phyloP scores from a whole-genome alignment of 2,888 invertebrate genomes.

The Watsonalla cultraria region DNA sequence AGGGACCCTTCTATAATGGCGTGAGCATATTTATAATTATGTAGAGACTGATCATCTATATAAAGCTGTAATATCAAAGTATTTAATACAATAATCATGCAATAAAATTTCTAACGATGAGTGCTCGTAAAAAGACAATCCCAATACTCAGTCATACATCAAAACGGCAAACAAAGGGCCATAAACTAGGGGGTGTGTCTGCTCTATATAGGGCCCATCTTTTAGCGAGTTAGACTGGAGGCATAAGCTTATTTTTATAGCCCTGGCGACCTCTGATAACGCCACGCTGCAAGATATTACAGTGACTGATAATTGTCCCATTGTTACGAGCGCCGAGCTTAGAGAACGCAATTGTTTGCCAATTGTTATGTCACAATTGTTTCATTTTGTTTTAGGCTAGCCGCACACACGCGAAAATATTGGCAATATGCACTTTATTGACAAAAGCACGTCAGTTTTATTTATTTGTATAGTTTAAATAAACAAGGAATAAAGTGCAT shows the following conservation, averaged over 20 bases:
- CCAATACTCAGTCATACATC: background rate
- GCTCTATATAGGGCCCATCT: slow-evolving; percentile 37
- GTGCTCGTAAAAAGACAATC: slow-evolving; percentile 1
- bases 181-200: slow-evolving; percentile 24
- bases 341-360: background rate
- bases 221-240: slow-evolving; percentile 61
- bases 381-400: background rate
- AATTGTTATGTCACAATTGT: background rate
- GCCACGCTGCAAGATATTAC: slow-evolving; percentile 63
- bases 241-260: slow-evolving; percentile 78
- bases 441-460: no score
- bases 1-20: no score
- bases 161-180: slow-evolving; percentile 5
- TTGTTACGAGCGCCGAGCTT: slow-evolving; percentile 12
- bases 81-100: slow-evolving; percentile 1
- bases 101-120: no score
- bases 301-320: slow-evolving; percentile 66
- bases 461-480: no score
- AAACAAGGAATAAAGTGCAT: no score
- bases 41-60: no score
- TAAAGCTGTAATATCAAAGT: background rate
- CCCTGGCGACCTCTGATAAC: slow-evolving; percentile 67
- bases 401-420: no score
- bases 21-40: no score
- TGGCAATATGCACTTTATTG: no score